phyloP scores from a whole-genome alignment of 2,888 invertebrate species.

The Anoplius nigerrimus region DNA sequence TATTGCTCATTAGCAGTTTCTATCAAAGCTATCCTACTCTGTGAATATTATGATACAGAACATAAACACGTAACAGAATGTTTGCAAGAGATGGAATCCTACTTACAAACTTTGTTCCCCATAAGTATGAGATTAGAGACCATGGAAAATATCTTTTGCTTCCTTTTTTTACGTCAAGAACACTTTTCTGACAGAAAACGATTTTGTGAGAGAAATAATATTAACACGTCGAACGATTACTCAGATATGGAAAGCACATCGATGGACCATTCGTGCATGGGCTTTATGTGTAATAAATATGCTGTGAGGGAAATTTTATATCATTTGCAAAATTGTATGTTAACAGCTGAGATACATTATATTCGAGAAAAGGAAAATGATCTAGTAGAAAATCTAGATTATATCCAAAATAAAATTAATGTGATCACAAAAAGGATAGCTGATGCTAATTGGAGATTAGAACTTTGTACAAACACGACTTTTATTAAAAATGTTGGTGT shows the following conservation, averaged over 20 bases:
- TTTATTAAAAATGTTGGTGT: conserved; percentile 73
- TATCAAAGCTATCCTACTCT: conserved; percentile 61
- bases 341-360: conserved; percentile 73
- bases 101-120: conserved; percentile 55
- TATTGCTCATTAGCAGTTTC: conserved; percentile 61
- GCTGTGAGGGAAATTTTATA: conserved; percentile 79
- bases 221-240: conserved; percentile 63
- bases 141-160: conserved; percentile 84
- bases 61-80: conserved; percentile 38
- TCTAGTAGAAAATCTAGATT: conserved; percentile 16
- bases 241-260: conserved; percentile 62
- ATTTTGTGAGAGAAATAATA: conserved; percentile 74
- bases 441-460: conserved; percentile 85
- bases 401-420: conserved; percentile 22
- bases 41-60: conserved; percentile 49
- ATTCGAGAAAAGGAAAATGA: conserved; percentile 64
- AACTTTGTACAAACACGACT: conserved; percentile 80
- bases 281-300: conserved; percentile 79
- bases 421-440: conserved; percentile 58
- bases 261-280: conserved; percentile 67
- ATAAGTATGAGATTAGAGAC: conserved; percentile 76
- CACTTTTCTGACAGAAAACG: conserved; percentile 76
- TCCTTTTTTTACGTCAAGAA: conserved; percentile 82
- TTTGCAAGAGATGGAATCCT: conserved; percentile 54
- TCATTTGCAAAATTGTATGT: conserved; percentile 78